These are phyloP conservation scores for Lophura nycthemera DNA, from an alignment of 2,113 vertebrate genomes.

Conservation along the genomic window DNA sequence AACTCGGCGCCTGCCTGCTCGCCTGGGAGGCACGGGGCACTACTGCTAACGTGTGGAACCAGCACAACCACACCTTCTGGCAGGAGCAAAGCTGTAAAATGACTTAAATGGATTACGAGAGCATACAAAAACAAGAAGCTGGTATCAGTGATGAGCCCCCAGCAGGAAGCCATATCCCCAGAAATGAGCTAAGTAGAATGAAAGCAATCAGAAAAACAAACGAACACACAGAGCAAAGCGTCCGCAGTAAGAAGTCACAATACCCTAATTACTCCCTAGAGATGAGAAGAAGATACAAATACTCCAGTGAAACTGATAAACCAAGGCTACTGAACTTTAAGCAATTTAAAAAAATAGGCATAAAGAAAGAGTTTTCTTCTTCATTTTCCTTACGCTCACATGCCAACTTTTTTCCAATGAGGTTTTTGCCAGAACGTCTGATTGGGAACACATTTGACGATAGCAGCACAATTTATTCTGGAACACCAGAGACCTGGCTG, in stretches of 20 bases:
- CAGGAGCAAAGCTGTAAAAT: not conserved
- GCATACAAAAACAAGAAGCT: not conserved
- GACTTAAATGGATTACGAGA: not conserved
- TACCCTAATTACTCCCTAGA: not conserved
- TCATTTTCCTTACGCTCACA: not conserved
- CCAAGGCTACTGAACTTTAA: not conserved
- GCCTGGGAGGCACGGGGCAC: accelerated
- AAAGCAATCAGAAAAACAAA: not conserved
- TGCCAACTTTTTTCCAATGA: not conserved
- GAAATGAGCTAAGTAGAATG: not conserved
- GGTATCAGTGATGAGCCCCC: not conserved
- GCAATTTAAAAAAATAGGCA: not conserved
- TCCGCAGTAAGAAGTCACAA: not conserved
- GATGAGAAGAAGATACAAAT: not conserved
- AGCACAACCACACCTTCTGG: not conserved
- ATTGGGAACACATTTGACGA: not conserved
- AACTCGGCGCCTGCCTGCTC: too few relatives aligned
- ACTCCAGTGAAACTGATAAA: not conserved
- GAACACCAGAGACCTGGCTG: constrained; percentile 19
- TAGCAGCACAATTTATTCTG: constrained; percentile 20
- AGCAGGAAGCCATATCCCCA: not conserved
- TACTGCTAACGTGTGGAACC: not conserved
- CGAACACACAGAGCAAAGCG: not conserved
- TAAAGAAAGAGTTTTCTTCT: not conserved
- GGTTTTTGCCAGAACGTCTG: not conserved